Evolutionary conservation across 2,888 invertebrate species (phyloP).

Genomic region (Gandaritis pyraliata): DNA sequence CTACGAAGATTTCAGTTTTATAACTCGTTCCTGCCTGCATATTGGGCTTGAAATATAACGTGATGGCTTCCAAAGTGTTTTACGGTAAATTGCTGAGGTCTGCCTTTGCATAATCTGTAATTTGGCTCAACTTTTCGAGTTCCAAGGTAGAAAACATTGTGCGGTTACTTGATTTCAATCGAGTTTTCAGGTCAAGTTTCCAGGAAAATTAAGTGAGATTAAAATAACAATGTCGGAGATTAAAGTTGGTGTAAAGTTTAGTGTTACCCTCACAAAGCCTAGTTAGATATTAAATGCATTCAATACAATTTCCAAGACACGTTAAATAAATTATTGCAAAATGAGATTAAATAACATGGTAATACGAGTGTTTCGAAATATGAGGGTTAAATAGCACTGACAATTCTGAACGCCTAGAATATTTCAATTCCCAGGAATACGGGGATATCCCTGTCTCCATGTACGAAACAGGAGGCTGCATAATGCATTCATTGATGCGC

Average conservation of each 20-base stretch:
- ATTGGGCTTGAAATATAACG: constrained; percentile 41
- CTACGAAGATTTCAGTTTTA: constrained; percentile 54
- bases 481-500: constrained; percentile 46
- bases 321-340: too few species aligned
- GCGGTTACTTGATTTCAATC: too few species aligned
- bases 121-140: constrained; percentile 36
- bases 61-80: constrained; percentile 29
- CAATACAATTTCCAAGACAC: too few species aligned
- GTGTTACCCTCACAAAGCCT: too few species aligned
- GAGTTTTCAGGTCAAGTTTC: too few species aligned
- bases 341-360: too few species aligned
- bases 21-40: constrained; percentile 55
- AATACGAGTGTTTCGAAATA: not conserved
- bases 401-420: constrained; percentile 19
- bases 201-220: too few species aligned
- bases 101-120: constrained; percentile 34
- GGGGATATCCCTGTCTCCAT: constrained; percentile 41
- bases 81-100: constrained; percentile 23
- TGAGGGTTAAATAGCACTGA: constrained; percentile 8
- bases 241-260: too few species aligned
- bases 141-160: constrained; percentile 13
- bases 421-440: constrained; percentile 35
- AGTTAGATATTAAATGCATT: too few species aligned
- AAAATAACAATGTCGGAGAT: too few species aligned
- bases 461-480: constrained; percentile 45